phyloP scores from a whole-genome alignment of 1,140 invertebrate genomes.

The Heliothis subflexa region DNA sequence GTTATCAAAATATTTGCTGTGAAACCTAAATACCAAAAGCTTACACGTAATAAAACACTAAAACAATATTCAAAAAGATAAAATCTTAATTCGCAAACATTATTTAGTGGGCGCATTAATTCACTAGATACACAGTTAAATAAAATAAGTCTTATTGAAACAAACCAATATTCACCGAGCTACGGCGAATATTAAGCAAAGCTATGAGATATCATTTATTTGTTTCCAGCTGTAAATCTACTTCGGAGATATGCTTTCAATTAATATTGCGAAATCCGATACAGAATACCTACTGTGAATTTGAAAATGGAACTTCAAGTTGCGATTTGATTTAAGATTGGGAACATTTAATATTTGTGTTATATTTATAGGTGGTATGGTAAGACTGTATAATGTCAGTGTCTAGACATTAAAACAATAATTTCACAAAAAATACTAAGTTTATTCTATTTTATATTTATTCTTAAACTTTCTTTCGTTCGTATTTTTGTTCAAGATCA shows the following conservation, averaged over 20 bases:
- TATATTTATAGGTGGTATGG: no score
- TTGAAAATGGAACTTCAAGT: neutral
- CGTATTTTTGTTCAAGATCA: conserved; percentile 45
- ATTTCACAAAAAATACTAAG: neutral
- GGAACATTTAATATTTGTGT: neutral
- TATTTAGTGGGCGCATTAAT: conserved; percentile 29
- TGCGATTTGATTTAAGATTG: neutral
- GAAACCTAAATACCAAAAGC: no score
- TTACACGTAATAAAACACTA: neutral
- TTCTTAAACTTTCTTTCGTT: neutral
- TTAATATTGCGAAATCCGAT: conserved; percentile 8
- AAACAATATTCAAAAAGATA: conserved; percentile 11
- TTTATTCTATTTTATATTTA: conserved; percentile 8
- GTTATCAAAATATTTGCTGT: neutral
- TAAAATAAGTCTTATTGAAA: conserved; percentile 15
- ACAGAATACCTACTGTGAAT: neutral
- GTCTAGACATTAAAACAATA: no score
- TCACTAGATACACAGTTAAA: conserved; percentile 26
- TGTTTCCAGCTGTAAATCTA: conserved; percentile 20
- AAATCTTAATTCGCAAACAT: conserved; percentile 10
- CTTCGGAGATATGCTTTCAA: conserved; percentile 10
- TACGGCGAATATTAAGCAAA: conserved; percentile 9
- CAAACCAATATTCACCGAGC: conserved; percentile 19
- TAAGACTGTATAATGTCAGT: no score
- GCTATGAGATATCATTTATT: conserved; percentile 21